These are phyloP conservation scores for Morpho achilles DNA, from an alignment of 2,888 invertebrate genomes.

Conservation along the genomic window DNA sequence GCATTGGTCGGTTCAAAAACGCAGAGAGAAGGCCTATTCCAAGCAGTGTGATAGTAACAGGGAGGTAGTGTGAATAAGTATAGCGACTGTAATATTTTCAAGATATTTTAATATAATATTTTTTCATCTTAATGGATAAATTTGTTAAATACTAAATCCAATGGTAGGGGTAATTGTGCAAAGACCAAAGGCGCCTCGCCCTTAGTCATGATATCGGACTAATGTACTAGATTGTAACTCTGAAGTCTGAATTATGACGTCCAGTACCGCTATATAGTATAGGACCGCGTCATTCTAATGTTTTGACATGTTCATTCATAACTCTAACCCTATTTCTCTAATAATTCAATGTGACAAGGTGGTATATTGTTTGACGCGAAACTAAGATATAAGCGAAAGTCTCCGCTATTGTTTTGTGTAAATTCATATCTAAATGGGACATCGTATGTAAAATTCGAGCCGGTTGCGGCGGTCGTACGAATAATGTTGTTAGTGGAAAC, in stretches of 20 bases:
- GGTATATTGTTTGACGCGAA: slow-evolving; percentile 24
- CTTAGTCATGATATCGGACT: slow-evolving; percentile 18
- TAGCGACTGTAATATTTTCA: no score
- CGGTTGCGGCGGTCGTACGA: slow-evolving; percentile 21
- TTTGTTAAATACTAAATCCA: neutral
- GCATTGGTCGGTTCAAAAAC: no score
- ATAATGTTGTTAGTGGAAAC: slow-evolving; percentile 13
- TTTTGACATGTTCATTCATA: neutral
- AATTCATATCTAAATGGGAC: slow-evolving; percentile 34
- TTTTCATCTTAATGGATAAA: no score
- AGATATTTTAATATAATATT: no score
- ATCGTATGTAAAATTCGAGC: slow-evolving; percentile 28
- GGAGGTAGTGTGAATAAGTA: no score
- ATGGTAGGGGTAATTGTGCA: slow-evolving; percentile 23
- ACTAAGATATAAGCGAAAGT: slow-evolving; percentile 36
- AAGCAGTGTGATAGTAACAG: no score
- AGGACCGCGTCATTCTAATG: slow-evolving; percentile 4
- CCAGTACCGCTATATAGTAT: slow-evolving; percentile 10
- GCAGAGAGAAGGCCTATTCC: no score
- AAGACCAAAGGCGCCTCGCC: slow-evolving; percentile 26
- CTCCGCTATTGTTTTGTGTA: slow-evolving; percentile 35
- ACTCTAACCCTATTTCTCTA: neutral
- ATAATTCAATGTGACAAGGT: slow-evolving; percentile 8
- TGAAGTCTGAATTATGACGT: slow-evolving; percentile 51
- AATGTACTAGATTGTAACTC: slow-evolving; percentile 33